A percentile compares a stretch with the other conserved stretches of the same genome.
Evolutionary conservation across 1,140 invertebrate genomes (phyloP).

Genomic region (Cyrtorhinus lividipennis): DNA sequence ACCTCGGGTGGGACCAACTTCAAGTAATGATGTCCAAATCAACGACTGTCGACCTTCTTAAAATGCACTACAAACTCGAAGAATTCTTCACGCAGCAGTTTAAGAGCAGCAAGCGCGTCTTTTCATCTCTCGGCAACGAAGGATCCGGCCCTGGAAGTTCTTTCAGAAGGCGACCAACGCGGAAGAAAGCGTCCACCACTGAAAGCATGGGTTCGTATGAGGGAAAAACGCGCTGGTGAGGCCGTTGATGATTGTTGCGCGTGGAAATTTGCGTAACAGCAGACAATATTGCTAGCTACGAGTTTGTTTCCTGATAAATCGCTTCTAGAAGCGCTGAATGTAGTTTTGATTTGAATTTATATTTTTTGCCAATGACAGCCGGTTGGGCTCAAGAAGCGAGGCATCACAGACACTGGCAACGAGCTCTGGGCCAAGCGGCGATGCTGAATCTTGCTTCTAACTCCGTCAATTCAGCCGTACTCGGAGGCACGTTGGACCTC

Average conservation of each 20-base stretch:
- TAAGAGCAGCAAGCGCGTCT: constrained; percentile 80
- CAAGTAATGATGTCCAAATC: constrained; percentile 93
- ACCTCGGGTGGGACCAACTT: constrained; percentile 84
- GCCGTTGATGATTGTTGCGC: too few species aligned
- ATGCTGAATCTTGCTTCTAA: constrained; percentile 54
- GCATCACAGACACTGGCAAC: constrained; percentile 88
- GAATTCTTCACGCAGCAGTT: constrained; percentile 95
- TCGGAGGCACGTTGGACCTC: constrained; percentile 86
- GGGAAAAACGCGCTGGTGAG: too few species aligned
- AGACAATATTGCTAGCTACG: too few species aligned
- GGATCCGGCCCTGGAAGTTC: constrained; percentile 9
- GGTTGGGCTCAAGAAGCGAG: constrained; percentile 41
- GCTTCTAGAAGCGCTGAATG: neutral
- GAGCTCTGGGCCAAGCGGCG: constrained; percentile 53
- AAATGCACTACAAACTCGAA: constrained; percentile 91
- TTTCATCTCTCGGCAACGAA: constrained; percentile 46
- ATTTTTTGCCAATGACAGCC: neutral
- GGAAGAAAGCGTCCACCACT: constrained; percentile 17
- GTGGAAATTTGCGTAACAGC: too few species aligned
- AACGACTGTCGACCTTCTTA: constrained; percentile 87
- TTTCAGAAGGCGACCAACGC: constrained; percentile 16
- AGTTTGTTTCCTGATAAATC: too few species aligned
- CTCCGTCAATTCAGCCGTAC: constrained; percentile 62
- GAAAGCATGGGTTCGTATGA: constrained; percentile 18
- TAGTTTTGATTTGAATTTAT: neutral